These are phyloP conservation scores for Diuraphis noxia DNA, from an alignment of 1,140 invertebrate species.

Conservation along the genomic window DNA sequence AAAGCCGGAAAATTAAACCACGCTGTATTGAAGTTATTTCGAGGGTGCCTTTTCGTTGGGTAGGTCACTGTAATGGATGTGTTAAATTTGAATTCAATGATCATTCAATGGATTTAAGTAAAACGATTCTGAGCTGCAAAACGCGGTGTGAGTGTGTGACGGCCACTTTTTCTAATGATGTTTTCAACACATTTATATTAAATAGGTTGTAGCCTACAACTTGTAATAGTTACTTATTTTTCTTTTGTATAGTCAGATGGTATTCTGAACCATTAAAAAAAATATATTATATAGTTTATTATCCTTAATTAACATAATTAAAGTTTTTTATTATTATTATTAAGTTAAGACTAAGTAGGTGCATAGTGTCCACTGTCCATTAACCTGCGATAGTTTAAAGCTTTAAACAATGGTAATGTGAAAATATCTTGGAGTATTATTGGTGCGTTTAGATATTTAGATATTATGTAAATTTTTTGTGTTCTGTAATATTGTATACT, in stretches of 20 bases:
- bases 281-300: neutral
- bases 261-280: neutral
- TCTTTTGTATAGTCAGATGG: neutral
- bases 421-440: no score
- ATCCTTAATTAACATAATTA: no score
- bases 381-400: neutral
- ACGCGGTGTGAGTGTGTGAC: neutral
- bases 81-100: neutral
- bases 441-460: neutral
- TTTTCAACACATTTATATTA: neutral
- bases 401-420: neutral
- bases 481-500: neutral
- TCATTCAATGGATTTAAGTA: neutral
- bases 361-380: neutral
- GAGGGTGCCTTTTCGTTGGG: no score
- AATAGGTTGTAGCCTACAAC: no score
- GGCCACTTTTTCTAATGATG: neutral
- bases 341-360: no score
- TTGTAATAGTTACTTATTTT: neutral
- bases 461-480: neutral
- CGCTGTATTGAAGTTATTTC: no score
- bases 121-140: neutral
- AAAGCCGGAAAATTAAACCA: neutral
- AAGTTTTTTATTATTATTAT: no score
- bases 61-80: neutral